Percentiles rank a stretch among this genome's conserved stretches.
Conservation (phyloP, 1,140 invertebrate species). For the Penaeus vannamei region DNA sequence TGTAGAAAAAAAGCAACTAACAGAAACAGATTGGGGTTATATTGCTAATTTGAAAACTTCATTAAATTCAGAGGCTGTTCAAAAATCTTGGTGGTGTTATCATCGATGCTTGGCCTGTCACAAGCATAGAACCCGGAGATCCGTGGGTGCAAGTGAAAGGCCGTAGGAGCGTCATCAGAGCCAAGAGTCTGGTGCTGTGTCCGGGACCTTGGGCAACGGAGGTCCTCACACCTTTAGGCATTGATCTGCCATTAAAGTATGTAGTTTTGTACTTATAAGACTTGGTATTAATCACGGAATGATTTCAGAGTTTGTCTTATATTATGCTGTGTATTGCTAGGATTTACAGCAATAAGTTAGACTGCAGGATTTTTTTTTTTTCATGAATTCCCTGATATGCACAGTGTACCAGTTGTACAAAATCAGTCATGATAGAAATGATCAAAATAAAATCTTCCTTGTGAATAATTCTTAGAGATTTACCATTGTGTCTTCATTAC, state of each 20-base stretch:
- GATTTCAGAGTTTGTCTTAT: too few relatives aligned
- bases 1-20: too few relatives aligned
- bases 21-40: too few relatives aligned
- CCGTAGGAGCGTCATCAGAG: not conserved
- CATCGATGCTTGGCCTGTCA: not conserved
- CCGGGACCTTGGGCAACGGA: not conserved
- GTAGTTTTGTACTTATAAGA: not conserved
- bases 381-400: too few relatives aligned
- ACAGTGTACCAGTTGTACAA: too few relatives aligned
- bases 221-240: not conserved
- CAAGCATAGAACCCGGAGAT: not conserved
- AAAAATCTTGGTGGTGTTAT: not conserved
- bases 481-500: too few relatives aligned
- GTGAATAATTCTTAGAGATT: too few relatives aligned
- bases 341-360: too few relatives aligned
- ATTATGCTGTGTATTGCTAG: too few relatives aligned
- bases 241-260: not conserved
- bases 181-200: not conserved
- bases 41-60: not conserved
- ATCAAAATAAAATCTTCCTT: too few relatives aligned
- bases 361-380: too few relatives aligned
- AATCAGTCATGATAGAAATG: too few relatives aligned
- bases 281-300: not conserved
- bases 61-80: constrained; percentile 6
- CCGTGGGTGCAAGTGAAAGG: not conserved